A percentile compares a stretch with the other conserved stretches of the same genome.
Conservation (phyloP, 37 sponge, comb jelly and placozoan genomes). For the Cliona cf. orientalis region DNA sequence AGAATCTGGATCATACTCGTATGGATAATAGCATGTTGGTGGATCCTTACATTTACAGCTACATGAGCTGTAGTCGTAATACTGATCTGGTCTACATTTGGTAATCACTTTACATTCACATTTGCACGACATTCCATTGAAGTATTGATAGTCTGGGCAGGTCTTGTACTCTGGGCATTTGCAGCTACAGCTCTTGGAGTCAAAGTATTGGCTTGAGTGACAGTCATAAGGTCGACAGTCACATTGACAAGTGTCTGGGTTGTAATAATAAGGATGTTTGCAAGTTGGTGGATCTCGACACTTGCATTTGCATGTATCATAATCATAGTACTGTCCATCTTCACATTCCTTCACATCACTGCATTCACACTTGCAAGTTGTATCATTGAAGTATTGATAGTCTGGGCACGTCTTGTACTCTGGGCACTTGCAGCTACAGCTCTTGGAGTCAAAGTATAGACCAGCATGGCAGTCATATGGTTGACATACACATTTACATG, state of each 20-base stretch:
- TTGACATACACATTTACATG: too few species aligned
- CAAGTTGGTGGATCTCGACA: background rate
- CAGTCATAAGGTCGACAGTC: background rate
- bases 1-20: too few species aligned
- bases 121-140: too few species aligned
- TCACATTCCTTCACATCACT: background rate
- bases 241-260: slow-evolving; percentile 23
- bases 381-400: background rate
- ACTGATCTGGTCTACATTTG: too few species aligned
- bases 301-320: slow-evolving; percentile 19
- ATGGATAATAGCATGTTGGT: too few species aligned
- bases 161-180: too few species aligned
- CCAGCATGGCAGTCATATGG: background rate
- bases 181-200: background rate
- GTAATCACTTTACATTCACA: too few species aligned
- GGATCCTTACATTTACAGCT: too few species aligned
- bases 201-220: background rate
- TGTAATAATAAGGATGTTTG: background rate
- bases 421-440: slow-evolving; percentile 20
- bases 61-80: too few species aligned
- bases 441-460: background rate
- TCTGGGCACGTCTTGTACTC: background rate
- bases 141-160: too few species aligned
- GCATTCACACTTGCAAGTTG: slow-evolving; percentile 26
- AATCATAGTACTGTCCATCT: background rate